Conservation (phyloP, 1,140 invertebrate species). For the Zaprionus taronus region DNA sequence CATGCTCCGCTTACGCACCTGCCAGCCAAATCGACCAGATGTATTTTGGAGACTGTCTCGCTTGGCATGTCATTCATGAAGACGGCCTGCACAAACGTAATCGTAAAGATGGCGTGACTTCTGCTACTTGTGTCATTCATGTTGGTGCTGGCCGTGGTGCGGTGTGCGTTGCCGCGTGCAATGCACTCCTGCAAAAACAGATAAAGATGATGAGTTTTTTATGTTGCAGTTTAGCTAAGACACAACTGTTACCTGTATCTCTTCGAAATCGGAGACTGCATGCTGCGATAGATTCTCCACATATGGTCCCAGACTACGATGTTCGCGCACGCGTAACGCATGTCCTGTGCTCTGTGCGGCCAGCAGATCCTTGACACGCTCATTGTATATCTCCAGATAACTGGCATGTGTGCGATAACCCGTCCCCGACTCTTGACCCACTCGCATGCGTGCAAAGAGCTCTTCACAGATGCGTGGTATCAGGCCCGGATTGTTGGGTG, state of each 20-base stretch:
- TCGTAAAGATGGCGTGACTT: slow-evolving; percentile 98
- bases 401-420: slow-evolving; percentile 93
- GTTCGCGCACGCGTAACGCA: slow-evolving; percentile 94
- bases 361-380: slow-evolving; percentile 94
- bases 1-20: slow-evolving; percentile 86
- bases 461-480: slow-evolving; percentile 95
- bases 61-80: slow-evolving; percentile 93
- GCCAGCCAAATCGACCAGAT: slow-evolving; percentile 94
- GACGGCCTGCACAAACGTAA: slow-evolving; percentile 94
- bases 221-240: background rate
- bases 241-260: slow-evolving; percentile 89
- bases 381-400: slow-evolving; percentile 97
- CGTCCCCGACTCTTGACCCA: slow-evolving; percentile 91
- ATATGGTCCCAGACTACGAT: slow-evolving; percentile 96
- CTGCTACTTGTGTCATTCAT: slow-evolving; percentile 95
- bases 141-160: slow-evolving; percentile 93
- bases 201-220: slow-evolving; percentile 6
- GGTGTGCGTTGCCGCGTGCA: slow-evolving; percentile 90
- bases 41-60: slow-evolving; percentile 95
- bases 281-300: slow-evolving; percentile 95
- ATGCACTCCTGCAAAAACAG: slow-evolving; percentile 88
- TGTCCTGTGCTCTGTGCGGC: slow-evolving; percentile 89
- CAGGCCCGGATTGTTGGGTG: slow-evolving; percentile 91
- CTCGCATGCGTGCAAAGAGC: slow-evolving; percentile 90
- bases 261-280: slow-evolving; percentile 93